Conservation (phyloP, 1,140 invertebrate genomes). For the Periplaneta americana region DNA sequence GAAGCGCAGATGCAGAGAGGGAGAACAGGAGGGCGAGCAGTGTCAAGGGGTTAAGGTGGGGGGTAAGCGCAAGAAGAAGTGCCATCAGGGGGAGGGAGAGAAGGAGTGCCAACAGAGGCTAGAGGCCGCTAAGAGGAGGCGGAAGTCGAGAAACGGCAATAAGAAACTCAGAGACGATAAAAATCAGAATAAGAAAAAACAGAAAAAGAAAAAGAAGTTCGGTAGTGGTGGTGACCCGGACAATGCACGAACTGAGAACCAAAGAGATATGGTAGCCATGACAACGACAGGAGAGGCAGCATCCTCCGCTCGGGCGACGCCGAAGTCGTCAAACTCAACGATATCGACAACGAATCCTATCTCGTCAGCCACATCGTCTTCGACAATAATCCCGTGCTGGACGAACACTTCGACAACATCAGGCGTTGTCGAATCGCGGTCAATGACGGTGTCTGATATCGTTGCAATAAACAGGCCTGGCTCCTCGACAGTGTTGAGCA, state of each 20-base stretch:
- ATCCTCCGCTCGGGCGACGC: background rate
- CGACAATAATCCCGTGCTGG: background rate
- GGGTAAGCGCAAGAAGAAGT: background rate
- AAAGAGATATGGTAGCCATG: background rate
- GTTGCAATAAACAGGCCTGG: background rate
- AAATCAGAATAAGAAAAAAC: background rate
- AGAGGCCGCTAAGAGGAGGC: background rate
- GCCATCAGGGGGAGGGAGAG: background rate
- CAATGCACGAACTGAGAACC: background rate
- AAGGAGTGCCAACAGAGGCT: background rate
- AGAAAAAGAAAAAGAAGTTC: background rate
- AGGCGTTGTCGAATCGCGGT: background rate
- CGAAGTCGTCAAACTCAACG: background rate
- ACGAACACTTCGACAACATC: background rate
- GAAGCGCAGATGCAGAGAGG: slow-evolving; percentile 14
- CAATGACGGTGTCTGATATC: background rate
- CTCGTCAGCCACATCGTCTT: background rate
- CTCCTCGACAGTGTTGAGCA: no score
- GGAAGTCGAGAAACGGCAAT: background rate
- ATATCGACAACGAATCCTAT: background rate
- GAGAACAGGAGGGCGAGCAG: slow-evolving; percentile 9
- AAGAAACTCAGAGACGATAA: background rate
- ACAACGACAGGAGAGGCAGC: background rate
- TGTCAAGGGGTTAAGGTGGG: slow-evolving; percentile 47
- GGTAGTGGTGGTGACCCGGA: background rate